phyloP scores from a whole-genome alignment of 2,888 invertebrate genomes.

The Melanchra persicariae region DNA sequence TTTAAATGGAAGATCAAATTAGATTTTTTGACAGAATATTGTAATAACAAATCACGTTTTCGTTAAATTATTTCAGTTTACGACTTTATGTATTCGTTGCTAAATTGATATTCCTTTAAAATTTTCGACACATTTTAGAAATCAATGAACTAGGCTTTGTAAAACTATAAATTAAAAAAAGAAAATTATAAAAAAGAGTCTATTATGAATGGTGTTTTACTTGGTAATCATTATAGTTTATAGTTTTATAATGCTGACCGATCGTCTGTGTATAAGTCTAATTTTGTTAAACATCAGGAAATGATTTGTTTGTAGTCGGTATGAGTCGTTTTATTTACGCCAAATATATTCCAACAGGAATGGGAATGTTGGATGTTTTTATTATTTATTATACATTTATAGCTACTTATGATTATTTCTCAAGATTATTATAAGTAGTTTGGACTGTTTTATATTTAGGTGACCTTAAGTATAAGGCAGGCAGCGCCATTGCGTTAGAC shows the following conservation, averaged over 20 bases:
- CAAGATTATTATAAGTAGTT: slow-evolving; percentile 65
- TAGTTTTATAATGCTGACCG: slow-evolving; percentile 53
- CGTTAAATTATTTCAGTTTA: slow-evolving; percentile 39
- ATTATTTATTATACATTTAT: slow-evolving; percentile 66
- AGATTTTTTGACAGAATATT: slow-evolving; percentile 61
- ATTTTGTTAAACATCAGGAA: slow-evolving; percentile 50
- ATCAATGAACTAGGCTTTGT: slow-evolving; percentile 51
- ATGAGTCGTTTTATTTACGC: slow-evolving; percentile 56
- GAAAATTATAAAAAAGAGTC: background rate
- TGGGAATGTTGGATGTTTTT: slow-evolving; percentile 66
- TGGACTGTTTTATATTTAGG: slow-evolving; percentile 75
- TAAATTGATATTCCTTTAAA: slow-evolving; percentile 54
- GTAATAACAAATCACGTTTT: slow-evolving; percentile 39
- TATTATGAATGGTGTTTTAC: slow-evolving; percentile 9
- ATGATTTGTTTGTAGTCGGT: slow-evolving; percentile 57
- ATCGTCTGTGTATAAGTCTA: slow-evolving; percentile 44
- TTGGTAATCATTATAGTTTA: slow-evolving; percentile 40
- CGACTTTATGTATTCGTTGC: slow-evolving; percentile 45
- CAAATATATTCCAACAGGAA: slow-evolving; percentile 64
- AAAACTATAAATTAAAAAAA: slow-evolving; percentile 50
- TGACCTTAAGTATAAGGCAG: slow-evolving; percentile 70
- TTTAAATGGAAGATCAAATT: slow-evolving; percentile 63
- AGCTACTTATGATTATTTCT: slow-evolving; percentile 62
- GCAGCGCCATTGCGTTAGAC: slow-evolving; percentile 64
- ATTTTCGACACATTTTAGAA: slow-evolving; percentile 55